Base-by-base conservation (phyloP, 1,140 invertebrate species). In the Spodoptera frugiperda region DNA sequence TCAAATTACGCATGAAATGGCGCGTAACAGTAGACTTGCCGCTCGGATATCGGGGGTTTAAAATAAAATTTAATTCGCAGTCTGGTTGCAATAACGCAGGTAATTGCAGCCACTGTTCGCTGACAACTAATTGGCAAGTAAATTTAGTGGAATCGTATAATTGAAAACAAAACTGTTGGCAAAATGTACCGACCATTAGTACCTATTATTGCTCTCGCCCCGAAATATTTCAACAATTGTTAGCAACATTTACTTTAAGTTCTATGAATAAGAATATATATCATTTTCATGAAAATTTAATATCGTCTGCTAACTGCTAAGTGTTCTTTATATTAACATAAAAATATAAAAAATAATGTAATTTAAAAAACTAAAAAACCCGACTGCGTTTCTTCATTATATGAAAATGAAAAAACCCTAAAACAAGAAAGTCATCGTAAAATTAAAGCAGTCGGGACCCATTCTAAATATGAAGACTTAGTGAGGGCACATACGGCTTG, bases 1-100 rank as follows among this genome's bases (percentile, higher is more conserved):
- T 93, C 91, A 91, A 93, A 93, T 93, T 91, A 91, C 88, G 87
- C 87, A 86, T 82, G 87, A 91, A 93, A 93, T 90, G 89, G 90
- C 87, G 84, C 86, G 88, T 87, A 92, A 91, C 88, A 85, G 88
- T 87, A 91, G 82, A 89, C 85, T 84, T 87, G 71, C 80, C 70
- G 76, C 83, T 89, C 77, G 77, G 78, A 85, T 88, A 87, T 81
- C 84, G 81, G 75, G 76, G 78, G 86, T 93, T 91, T 88, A 92
- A 92, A 93, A 92, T 88, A 91, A 88, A 92, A 91, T 93, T 87
- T 84, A 91, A 92, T 88, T 89, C 82, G 67, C 76, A 79, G 80
- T 84, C 83, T 84, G 81, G 81, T 77, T 76, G 87, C 82, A 82
- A 80, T 87, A 81, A 81, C 82, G 67, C 15, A 54, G 46, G 85